Evolutionary conservation across 1,140 invertebrate species (phyloP).

Genomic region (Euborellia annulipes): DNA sequence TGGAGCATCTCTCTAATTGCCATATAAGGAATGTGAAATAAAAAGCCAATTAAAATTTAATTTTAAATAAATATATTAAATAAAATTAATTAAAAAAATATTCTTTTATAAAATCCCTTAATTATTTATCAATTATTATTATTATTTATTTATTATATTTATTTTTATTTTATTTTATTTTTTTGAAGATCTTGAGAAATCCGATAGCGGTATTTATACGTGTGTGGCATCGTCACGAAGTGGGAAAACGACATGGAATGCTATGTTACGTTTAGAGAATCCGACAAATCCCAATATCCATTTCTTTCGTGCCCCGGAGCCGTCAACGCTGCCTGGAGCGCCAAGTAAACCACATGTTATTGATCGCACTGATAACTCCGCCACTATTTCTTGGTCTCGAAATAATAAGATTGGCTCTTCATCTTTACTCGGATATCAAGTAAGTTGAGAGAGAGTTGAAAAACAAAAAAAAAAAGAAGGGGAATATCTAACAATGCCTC

Average conservation of each 20-base stretch:
- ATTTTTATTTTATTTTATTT: not conserved
- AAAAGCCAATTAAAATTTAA: too few species aligned
- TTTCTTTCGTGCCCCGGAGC: constrained; percentile 63
- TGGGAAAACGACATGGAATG: constrained; percentile 74
- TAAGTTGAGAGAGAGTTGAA: constrained; percentile 25
- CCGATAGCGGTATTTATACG: constrained; percentile 64
- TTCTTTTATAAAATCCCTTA: too few species aligned
- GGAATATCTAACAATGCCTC: too few species aligned
- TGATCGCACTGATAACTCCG: constrained; percentile 55
- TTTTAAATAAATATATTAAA: too few species aligned
- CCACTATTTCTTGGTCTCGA: constrained; percentile 68
- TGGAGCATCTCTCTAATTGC: too few species aligned
- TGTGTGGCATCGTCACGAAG: constrained; percentile 71
- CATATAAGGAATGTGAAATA: too few species aligned
- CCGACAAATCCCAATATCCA: constrained; percentile 71
- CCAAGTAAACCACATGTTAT: constrained; percentile 55
- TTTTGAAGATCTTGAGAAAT: constrained; percentile 48
- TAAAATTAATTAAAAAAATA: too few species aligned
- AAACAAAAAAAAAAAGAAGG: too few species aligned
- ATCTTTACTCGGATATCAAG: constrained; percentile 60
- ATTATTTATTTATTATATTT: too few species aligned
- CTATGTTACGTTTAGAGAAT: constrained; percentile 56
- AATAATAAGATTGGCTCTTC: constrained; percentile 62
- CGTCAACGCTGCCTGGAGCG: constrained; percentile 54
- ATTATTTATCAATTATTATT: too few species aligned